A percentile compares a stretch with the other conserved stretches of the same genome.
These are phyloP conservation scores for Trypoxylus dichotomus DNA, from an alignment of 1,140 invertebrate genomes.

Conservation along the genomic window DNA sequence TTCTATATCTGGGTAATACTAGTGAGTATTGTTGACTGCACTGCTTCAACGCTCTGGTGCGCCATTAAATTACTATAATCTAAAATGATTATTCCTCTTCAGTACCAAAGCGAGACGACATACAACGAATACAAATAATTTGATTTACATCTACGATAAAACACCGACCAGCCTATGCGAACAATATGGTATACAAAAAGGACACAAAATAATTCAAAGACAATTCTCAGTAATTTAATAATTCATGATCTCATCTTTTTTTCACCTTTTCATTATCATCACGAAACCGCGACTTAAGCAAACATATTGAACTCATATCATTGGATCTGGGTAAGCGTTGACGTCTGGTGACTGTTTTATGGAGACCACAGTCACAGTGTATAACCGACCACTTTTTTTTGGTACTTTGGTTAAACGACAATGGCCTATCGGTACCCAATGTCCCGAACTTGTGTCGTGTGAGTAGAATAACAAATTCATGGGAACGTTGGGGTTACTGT, in stretches of 20 bases:
- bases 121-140: neutral
- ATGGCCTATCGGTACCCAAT: conserved; percentile 38
- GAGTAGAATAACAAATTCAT: conserved; percentile 38
- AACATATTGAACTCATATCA: conserved; percentile 27
- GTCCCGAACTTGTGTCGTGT: conserved; percentile 34
- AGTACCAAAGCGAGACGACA: neutral
- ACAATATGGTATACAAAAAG: conserved; percentile 30
- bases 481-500: conserved; percentile 25
- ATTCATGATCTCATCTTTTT: conserved; percentile 37
- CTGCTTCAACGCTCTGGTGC: neutral
- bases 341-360: conserved; percentile 42
- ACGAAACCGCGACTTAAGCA: conserved; percentile 26
- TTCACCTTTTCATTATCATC: conserved; percentile 31
- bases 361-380: conserved; percentile 44
- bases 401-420: conserved; percentile 40
- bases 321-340: conserved; percentile 30
- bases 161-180: conserved; percentile 5
- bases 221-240: conserved; percentile 32
- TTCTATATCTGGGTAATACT: too few species aligned
- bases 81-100: neutral
- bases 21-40: too few species aligned
- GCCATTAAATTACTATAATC: neutral
- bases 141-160: conserved; percentile 13
- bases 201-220: neutral
- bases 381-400: conserved; percentile 42